Base-by-base conservation (phyloP, 1,140 invertebrate genomes). In the Phymorhynchus buccinoides region DNA sequence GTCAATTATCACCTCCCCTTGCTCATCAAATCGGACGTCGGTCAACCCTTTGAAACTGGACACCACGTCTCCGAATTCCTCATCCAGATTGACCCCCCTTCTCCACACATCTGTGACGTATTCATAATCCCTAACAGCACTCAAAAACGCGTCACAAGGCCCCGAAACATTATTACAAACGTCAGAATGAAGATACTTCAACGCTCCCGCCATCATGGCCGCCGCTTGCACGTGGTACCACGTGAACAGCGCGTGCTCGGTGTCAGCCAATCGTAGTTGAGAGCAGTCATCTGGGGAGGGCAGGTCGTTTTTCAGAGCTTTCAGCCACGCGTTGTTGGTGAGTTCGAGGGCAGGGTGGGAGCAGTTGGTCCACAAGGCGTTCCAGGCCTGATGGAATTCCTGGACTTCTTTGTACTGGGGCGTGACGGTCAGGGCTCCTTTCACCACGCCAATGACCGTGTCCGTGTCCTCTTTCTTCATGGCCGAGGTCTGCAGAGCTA, bases 191-290 rank as follows among this genome's bases (percentile, higher is more conserved):
- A 37, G 30, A 16, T 18, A 32, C 22, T 82, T 41, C 0, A 82
- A n/a, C 12, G 52, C 52, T 39, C 56, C 80, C 30, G 80, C 80
- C 30, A 66, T 3, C 52, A 82, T 48, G 27, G 80, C 80, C 16
- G 80, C 80, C 7, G 80, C 80, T 37, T 82, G 52, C 52, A 82
- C 35, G 35, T 82, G 80, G 35, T 82, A 82, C 80, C 80, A 62
- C 30, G 80, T 62, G 56, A 35, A 82, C 32, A 82, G 80, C 37
- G 44, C 9, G 12, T 78, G 22, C 37, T 78, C 75, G 7, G 6
- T 37, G 3, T 41, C 14, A 18, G 16, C n/a, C 75, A 78, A 27
- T n/a, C 0, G 37, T 16, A 78, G 35, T 3, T 9, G 39, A 30
- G 37, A 14, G 75, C 75, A 78, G 75, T 78, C 35, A 9, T 1